phyloP scores from a whole-genome alignment of 2,888 invertebrate species.

The Gymnocheta viridis region DNA sequence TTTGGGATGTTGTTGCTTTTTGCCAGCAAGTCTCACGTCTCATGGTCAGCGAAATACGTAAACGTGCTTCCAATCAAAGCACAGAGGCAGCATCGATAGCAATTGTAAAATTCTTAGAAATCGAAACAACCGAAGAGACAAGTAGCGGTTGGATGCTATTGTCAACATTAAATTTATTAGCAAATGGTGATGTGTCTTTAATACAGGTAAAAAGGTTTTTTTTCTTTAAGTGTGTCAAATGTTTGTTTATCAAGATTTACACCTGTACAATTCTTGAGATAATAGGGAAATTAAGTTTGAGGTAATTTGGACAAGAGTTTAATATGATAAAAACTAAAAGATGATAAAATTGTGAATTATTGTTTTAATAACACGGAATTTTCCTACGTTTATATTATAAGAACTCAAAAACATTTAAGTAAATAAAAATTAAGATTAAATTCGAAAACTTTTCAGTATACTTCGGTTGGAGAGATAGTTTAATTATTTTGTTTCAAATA shows the following conservation, averaged over 20 bases:
- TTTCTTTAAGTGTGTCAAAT: background rate
- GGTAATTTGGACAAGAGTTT: background rate
- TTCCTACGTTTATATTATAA: too few species aligned
- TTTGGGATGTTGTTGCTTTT: conserved; percentile 97
- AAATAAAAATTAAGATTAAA: too few species aligned
- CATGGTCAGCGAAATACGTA: conserved; percentile 98
- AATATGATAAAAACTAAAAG: background rate
- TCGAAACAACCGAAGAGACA: conserved; percentile 95
- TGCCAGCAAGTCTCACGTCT: conserved; percentile 96
- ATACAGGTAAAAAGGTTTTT: conserved; percentile 86
- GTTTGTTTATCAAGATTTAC: background rate
- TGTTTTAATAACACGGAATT: too few species aligned
- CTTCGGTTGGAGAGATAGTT: too few species aligned
- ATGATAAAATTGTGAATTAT: background rate
- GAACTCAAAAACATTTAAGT: too few species aligned
- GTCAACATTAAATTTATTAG: conserved; percentile 94
- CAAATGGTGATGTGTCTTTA: conserved; percentile 93
- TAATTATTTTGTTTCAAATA: too few species aligned
- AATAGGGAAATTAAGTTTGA: background rate
- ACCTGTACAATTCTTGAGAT: background rate
- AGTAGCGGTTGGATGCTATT: conserved; percentile 98
- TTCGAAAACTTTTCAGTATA: too few species aligned
- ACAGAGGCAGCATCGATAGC: conserved; percentile 97
- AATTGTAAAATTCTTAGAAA: conserved; percentile 97
- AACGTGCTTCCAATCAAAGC: conserved; percentile 96